Base-by-base conservation (phyloP, 2,888 invertebrate genomes). In the Dolichopus griseipennis region DNA sequence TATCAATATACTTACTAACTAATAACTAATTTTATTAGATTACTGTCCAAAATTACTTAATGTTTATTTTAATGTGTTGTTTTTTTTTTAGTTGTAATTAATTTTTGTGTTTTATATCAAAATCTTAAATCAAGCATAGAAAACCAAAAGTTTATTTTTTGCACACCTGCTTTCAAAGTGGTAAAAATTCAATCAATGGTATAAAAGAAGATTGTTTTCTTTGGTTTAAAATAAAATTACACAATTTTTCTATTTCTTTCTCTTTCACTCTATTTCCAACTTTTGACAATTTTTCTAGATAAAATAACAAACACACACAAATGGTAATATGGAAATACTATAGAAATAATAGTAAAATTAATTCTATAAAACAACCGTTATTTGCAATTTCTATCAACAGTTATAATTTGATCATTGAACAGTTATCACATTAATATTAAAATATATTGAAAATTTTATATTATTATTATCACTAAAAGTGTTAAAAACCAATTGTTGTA, bases 301-400 rank as follows among this genome's bases (percentile, higher is more conserved):
- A 18, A 52, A 52, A 52, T 18, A 1, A 41, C 41, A n/a, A 52
- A n/a, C n/a, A n/a, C n/a, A n/a, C n/a, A n/a, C n/a, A 52, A 52
- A 52, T 18, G 52, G 8, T 12, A 52, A 52, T 18, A n/a, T 52
- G n/a, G 52, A 18, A 43, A 52, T 52, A 52, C 15, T n/a, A n/a
- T n/a, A 52, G n/a, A 52, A 52, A 52, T 52, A 15, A 52, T 3
- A 52, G 37, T 10, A 37, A 37, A 37, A 52, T 52, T 52, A n/a
- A 52, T 52, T 52, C 52, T 52, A 52, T 52, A 52, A 52, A 52
- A 52, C 15, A 52, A 52, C 52, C 52, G 52, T 52, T 52, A 52
- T 52, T 15, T n/a, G 15, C 18, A 18, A 52, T 52, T 18, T 52
- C 15, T 15, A 52, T 52, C 6, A 6, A 52, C 52, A 52, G 52